Evolutionary conservation across 1,140 invertebrate species (phyloP).

Genomic region (Brachionus manjavacas): DNA sequence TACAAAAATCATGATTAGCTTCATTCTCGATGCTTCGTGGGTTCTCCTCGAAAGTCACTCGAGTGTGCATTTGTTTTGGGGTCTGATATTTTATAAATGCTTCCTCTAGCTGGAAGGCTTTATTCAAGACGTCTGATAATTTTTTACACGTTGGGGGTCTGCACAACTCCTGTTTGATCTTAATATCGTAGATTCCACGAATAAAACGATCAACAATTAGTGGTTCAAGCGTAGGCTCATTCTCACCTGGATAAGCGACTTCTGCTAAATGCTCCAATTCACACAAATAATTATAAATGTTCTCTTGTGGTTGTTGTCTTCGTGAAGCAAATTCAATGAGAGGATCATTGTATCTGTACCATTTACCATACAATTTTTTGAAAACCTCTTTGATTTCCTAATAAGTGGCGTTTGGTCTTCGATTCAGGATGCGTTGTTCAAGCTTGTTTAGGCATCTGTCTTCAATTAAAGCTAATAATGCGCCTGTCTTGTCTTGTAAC

Average conservation of each 20-base stretch:
- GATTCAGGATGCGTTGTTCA: too few relatives aligned
- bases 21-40: neutral
- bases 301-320: neutral
- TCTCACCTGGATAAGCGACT: neutral
- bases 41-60: neutral
- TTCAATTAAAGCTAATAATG: too few relatives aligned
- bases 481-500: too few relatives aligned
- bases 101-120: neutral
- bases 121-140: neutral
- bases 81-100: neutral
- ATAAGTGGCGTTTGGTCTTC: too few relatives aligned
- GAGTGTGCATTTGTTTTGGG: neutral
- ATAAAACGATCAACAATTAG: constrained; percentile 20
- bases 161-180: constrained; percentile 11
- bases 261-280: neutral
- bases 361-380: too few relatives aligned
- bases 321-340: neutral
- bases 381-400: too few relatives aligned
- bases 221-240: neutral
- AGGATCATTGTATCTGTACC: constrained; percentile 1
- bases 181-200: neutral
- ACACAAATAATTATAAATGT: constrained; percentile 9
- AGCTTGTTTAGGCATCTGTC: too few relatives aligned
- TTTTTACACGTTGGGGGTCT: neutral
- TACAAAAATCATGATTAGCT: neutral